Base-by-base conservation (phyloP, 2,888 invertebrate genomes). In the Sialis lutaria region DNA sequence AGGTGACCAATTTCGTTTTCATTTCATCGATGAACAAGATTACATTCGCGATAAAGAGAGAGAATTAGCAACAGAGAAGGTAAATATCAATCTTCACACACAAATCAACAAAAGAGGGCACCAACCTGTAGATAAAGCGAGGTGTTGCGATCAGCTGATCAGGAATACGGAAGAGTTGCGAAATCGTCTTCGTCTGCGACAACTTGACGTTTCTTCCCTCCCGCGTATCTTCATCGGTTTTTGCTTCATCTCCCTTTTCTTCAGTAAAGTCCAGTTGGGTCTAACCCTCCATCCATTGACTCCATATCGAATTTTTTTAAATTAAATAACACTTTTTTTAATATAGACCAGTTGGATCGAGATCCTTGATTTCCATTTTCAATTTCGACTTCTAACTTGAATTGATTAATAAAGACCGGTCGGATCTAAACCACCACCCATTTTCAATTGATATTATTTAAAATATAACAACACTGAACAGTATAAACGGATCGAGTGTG, bases 201-300 rank as follows among this genome's bases (percentile, higher is more conserved):
- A 61, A 57, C 65, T 65, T 54, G 66, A 64, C 53, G 66, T 66
- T 57, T 65, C 64, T 51, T 60, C 62, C 53, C 64, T 65, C 31
- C 45, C 45, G 32, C 45, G 45, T 8, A 45, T 45, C 33, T 45
- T 45, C 45, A 37, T 37, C 5, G 45, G 64, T 64, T 64, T 62
- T 55, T n/a, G 30, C 40, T 33, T 40, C 30, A 33, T 33, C 22
- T 35, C 12, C 10, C 13, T 39, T 46, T 9, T 33, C 6, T 34
- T 48, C 42, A 65, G 57, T 66, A 66, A 51, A 64, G 58, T 55
- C 64, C 66, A 37, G 66, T 66, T 41, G 66, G 66, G 52, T 64
- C 64, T 53, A 56, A 51, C 47, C 53, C 49, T 44, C 45, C 43
- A 40, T 42, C 44, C 42, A 42, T 44, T 31, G 31, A 6, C 31